phyloP scores from a whole-genome alignment of 2,888 invertebrate species.

The Cataglyphis albicans region DNA sequence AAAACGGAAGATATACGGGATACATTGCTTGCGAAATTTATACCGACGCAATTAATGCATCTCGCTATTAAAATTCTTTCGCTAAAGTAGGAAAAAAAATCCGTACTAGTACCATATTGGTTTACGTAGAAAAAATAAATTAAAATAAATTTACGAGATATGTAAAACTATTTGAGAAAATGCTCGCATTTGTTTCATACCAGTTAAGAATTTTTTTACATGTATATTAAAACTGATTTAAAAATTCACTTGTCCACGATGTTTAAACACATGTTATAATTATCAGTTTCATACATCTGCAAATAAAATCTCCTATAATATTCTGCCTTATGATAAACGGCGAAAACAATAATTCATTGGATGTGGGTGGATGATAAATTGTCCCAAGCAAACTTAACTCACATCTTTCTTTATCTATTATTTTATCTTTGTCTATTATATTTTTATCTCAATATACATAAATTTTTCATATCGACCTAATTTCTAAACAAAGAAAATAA shows the following conservation, averaged over 20 bases:
- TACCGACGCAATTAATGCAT: constrained; percentile 12
- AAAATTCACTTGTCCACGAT: background rate
- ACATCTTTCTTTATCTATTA: background rate
- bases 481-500: background rate
- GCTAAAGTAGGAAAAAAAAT: background rate
- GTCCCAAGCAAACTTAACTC: background rate
- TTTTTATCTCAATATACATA: background rate
- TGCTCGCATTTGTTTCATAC: background rate
- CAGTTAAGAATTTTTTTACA: constrained; percentile 4
- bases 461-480: background rate
- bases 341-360: constrained; percentile 10
- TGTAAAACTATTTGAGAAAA: constrained; percentile 4
- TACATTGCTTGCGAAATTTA: constrained; percentile 27
- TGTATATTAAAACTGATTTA: background rate
- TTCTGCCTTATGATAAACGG: constrained; percentile 20
- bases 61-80: background rate
- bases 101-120: background rate
- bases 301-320: background rate
- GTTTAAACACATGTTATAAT: background rate
- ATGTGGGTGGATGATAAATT: constrained; percentile 9
- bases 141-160: background rate
- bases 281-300: constrained; percentile 22
- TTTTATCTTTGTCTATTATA: background rate
- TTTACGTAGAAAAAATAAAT: background rate
- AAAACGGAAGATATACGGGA: constrained; percentile 19